A percentile compares a stretch with the other conserved stretches of the same genome.
Conservation (phyloP, 2,888 invertebrate species). For the Campoletis raptor region DNA sequence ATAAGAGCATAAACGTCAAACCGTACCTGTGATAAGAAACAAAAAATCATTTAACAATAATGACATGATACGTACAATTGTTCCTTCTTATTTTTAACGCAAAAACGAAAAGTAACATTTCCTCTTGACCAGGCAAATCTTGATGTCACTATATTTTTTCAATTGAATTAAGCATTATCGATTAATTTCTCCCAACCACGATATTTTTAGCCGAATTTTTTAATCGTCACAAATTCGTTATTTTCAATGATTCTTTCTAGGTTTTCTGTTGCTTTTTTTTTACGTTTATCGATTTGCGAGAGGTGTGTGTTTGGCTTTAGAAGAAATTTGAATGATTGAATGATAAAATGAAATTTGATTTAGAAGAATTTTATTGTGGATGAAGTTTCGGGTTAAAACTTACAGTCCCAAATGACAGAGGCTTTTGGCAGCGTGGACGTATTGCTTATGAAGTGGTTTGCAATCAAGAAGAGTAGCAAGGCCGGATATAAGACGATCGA, state of each 20-base stretch:
- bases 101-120: background rate
- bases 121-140: background rate
- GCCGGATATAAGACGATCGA: constrained; percentile 89
- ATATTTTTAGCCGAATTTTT: no score
- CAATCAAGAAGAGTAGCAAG: constrained; percentile 92
- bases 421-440: constrained; percentile 92
- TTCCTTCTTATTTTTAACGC: background rate
- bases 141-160: background rate
- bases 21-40: constrained; percentile 86
- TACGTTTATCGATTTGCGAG: no score
- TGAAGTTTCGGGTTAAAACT: constrained; percentile 76
- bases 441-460: constrained; percentile 93
- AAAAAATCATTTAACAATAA: constrained; percentile 21
- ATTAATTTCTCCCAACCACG: no score
- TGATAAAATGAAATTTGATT: no score
- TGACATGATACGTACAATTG: background rate
- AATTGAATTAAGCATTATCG: background rate
- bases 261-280: no score
- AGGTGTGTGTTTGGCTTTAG: no score
- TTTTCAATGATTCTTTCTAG: no score
- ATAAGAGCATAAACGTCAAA: constrained; percentile 93
- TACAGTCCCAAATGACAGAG: constrained; percentile 93
- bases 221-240: no score
- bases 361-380: background rate
- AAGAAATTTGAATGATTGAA: no score